These are phyloP conservation scores for Gadus macrocephalus DNA, from an alignment of 2,113 vertebrate genomes.

Conservation along the genomic window DNA sequence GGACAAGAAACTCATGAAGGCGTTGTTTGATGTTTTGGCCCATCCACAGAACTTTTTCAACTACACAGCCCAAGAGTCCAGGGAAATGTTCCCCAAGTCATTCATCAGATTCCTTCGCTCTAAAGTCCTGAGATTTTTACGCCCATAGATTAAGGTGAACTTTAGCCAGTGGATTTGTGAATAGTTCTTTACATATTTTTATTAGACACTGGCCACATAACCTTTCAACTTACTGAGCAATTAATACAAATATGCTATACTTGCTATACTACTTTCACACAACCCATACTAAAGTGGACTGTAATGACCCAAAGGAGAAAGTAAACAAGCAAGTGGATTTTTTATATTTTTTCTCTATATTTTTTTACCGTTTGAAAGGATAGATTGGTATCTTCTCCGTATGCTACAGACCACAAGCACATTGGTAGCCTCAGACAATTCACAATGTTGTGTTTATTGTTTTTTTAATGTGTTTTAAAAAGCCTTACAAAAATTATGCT, in stretches of 20 bases:
- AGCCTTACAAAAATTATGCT: too few relatives aligned
- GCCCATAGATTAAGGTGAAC: slow-evolving; percentile 76
- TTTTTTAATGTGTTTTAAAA: neutral
- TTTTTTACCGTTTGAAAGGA: slow-evolving; percentile 3
- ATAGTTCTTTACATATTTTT: slow-evolving; percentile 19
- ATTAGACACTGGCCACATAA: slow-evolving; percentile 27
- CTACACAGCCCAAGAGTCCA: slow-evolving; percentile 97
- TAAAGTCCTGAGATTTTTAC: slow-evolving; percentile 94
- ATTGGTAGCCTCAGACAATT: neutral
- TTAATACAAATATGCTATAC: slow-evolving; percentile 26
- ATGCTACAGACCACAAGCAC: slow-evolving; percentile 1
- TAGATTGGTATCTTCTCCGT: neutral
- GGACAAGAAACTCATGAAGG: slow-evolving; percentile 99
- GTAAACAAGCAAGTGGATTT: slow-evolving; percentile 7
- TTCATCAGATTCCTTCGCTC: slow-evolving; percentile 94
- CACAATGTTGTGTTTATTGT: neutral
- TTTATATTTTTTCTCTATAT: neutral
- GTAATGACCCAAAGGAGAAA: slow-evolving; percentile 24
- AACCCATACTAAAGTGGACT: slow-evolving; percentile 10
- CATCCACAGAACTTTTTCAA: slow-evolving; percentile 99
- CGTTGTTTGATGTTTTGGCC: slow-evolving; percentile 93
- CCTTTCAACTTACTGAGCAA: slow-evolving; percentile 21
- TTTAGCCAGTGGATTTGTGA: neutral
- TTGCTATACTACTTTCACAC: slow-evolving; percentile 20
- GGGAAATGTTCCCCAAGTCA: slow-evolving; percentile 98